Evolutionary conservation across 2,888 invertebrate genomes (phyloP), one percentile per base, ranked within the genome.

Genomic region (Epiblema foenella): DNA sequence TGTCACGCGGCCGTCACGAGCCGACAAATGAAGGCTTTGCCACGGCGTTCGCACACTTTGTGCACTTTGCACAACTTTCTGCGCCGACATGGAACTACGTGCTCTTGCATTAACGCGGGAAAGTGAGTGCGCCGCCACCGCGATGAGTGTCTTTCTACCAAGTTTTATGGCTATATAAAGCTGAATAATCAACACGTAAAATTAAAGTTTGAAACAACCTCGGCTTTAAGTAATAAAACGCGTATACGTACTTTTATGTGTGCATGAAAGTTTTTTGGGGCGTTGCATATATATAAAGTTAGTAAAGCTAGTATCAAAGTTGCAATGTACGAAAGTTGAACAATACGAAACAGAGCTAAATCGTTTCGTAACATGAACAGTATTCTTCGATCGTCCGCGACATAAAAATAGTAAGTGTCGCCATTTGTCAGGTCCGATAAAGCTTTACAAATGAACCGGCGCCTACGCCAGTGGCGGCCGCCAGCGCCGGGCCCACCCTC

Each of bases 1-100:
- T 93, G 93, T 94, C 93, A 93, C 89, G 85, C 87, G 87, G 86
- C 83, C 89, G 92, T 93, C 93, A 93, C 85, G 85, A 89, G 91
- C 85, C 93, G 92, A 93, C 93, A 94, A 93, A 93, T 93, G 93
- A 93, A 92, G 93, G 92, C 93, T 91, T 92, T 90, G 88, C 90
- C 85, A 85, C 87, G 88, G 85, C 85, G 87, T 88, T 89, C 86
- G 88, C 89, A 87, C 88, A 91, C 92, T 91, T 90, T 91, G 91
- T 91, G 90, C 93, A 91, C 91, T 90, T 90, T 89, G 85, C 89
- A 88, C 88, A 91, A 91, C 88, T 91, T 91, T 91, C 90, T 88
- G 87, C 88, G 85, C 85, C 87, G 89, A 89, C 90, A 87, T 89
- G 86, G 83, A 89, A 88, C 91, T 91, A 90, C 91, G 92, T 91